phyloP scores from a whole-genome alignment of 1,140 invertebrate species.

The Meloidogyne chitwoodi region DNA sequence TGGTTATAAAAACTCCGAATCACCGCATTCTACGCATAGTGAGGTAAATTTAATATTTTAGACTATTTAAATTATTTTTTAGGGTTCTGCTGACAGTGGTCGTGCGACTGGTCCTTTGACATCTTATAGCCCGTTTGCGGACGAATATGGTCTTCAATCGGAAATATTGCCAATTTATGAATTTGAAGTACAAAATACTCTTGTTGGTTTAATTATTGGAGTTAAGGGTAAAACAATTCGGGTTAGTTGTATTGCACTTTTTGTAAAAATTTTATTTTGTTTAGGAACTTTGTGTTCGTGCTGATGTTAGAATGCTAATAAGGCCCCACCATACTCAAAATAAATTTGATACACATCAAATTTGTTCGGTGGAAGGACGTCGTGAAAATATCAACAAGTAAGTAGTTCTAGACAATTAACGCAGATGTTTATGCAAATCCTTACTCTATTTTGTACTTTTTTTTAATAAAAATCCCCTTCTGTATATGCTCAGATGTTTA shows the following conservation, averaged over 20 bases:
- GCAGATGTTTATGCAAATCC: background rate
- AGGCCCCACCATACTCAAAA: conserved; percentile 52
- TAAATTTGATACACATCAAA: conserved; percentile 54
- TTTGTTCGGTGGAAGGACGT: conserved; percentile 57
- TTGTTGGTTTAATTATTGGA: conserved; percentile 59
- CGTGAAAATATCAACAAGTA: conserved; percentile 57
- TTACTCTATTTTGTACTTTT: background rate
- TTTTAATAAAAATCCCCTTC: background rate
- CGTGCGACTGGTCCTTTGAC: conserved; percentile 40
- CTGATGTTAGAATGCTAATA: conserved; percentile 55
- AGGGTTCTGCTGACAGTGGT: conserved; percentile 48
- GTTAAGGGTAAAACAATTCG: conserved; percentile 57
- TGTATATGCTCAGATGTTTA: conserved; percentile 32
- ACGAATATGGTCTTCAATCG: conserved; percentile 10
- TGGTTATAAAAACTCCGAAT: conserved; percentile 43
- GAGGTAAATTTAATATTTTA: conserved; percentile 22
- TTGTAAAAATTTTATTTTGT: conserved; percentile 11
- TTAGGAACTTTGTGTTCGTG: conserved; percentile 54
- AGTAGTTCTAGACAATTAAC: background rate
- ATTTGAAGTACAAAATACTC: conserved; percentile 59
- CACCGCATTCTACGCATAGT: conserved; percentile 42
- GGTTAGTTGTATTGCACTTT: conserved; percentile 20
- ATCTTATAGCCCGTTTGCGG: conserved; percentile 41
- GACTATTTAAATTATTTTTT: conserved; percentile 5
- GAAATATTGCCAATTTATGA: conserved; percentile 52